Evolutionary conservation across 2,797 vertebrate genomes (phyloP).

Genomic region (Semotilus atromaculatus): DNA sequence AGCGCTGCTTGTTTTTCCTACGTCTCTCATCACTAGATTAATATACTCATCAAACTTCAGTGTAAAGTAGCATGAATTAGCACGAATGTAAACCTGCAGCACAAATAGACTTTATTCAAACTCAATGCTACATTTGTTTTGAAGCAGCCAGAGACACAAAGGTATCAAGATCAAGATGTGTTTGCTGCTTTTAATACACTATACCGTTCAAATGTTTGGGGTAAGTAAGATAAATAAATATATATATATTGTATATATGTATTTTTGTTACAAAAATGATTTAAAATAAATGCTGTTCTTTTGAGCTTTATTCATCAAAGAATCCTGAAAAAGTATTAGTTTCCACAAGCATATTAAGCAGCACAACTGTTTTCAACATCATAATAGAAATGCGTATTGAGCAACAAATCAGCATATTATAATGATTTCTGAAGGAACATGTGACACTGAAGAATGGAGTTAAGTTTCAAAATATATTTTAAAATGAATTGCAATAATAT

Average conservation of each 20-base stretch:
- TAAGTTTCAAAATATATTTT: background rate
- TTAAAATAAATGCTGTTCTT: too few species aligned
- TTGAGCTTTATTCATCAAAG: background rate
- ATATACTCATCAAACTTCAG: slow-evolving; percentile 18
- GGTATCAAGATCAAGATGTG: background rate
- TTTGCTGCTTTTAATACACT: background rate
- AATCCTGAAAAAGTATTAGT: background rate
- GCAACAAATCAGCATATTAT: background rate
- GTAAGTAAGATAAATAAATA: background rate
- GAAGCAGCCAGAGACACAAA: background rate
- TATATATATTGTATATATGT: too few species aligned
- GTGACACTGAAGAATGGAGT: background rate
- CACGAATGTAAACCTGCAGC: background rate
- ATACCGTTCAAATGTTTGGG: background rate
- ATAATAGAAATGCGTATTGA: background rate
- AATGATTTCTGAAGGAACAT: background rate
- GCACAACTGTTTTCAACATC: too few species aligned
- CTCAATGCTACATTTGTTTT: background rate
- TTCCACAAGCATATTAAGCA: background rate
- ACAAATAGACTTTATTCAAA: background rate
- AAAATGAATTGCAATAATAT: background rate
- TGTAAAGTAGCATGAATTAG: slow-evolving; percentile 9
- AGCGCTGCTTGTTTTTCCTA: slow-evolving; percentile 21
- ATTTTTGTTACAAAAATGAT: too few species aligned
- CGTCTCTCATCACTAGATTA: slow-evolving; percentile 36